phyloP scores from a whole-genome alignment of 1,140 invertebrate genomes.

The Penaeus japonicus region DNA sequence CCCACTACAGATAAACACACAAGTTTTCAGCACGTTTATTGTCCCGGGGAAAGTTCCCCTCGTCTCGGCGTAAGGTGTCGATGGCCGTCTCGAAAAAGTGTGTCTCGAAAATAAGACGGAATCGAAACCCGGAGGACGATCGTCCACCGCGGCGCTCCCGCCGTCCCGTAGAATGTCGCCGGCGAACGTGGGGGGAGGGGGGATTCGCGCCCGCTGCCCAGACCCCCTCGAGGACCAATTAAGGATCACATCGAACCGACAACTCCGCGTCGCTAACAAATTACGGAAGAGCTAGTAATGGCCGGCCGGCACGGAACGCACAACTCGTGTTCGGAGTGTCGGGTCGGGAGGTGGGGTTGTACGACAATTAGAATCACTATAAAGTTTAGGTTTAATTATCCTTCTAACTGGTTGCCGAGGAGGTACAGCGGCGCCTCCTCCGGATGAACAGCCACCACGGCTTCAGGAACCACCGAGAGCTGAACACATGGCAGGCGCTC shows the following conservation, averaged over 20 bases:
- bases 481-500: too few species aligned
- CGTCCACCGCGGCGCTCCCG: too few species aligned
- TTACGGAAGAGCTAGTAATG: background rate
- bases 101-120: too few species aligned
- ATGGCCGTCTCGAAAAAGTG: background rate
- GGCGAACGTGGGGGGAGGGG: background rate
- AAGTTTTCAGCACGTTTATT: constrained; percentile 50
- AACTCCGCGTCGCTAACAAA: too few species aligned
- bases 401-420: too few species aligned
- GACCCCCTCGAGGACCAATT: too few species aligned
- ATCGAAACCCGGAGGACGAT: too few species aligned
- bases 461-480: too few species aligned
- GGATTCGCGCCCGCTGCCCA: background rate
- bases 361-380: constrained; percentile 4
- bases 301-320: background rate
- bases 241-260: too few species aligned
- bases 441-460: too few species aligned
- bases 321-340: background rate
- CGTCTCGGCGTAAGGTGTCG: background rate
- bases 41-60: background rate
- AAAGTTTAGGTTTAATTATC: background rate
- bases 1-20: constrained; percentile 53
- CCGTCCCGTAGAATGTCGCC: too few species aligned
- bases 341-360: background rate
- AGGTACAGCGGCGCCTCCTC: too few species aligned